phyloP scores from a whole-genome alignment of 2,888 invertebrate species.

The Aproaerema taeniolella region DNA sequence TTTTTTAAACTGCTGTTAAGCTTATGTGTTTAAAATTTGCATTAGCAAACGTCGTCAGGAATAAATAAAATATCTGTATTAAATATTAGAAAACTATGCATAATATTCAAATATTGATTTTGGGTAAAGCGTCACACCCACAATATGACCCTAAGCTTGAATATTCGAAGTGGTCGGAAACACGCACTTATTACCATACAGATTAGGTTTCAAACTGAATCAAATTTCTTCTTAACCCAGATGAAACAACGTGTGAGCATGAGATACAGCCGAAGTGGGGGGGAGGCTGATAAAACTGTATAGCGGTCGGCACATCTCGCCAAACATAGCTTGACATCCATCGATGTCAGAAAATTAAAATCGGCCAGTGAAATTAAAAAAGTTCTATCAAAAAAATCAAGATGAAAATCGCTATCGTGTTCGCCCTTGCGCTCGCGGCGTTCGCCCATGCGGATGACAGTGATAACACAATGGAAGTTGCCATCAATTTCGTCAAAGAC shows the following conservation, averaged over 20 bases:
- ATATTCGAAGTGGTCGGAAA: constrained; percentile 18
- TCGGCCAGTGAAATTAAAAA: constrained; percentile 29
- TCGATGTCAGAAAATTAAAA: constrained; percentile 57
- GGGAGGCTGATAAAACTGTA: constrained; percentile 68
- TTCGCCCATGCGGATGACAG: constrained; percentile 59
- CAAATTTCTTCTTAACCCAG: constrained; percentile 55
- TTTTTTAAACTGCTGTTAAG: no score
- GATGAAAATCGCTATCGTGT: constrained; percentile 52
- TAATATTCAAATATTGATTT: constrained; percentile 10
- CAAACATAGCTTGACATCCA: constrained; percentile 67
- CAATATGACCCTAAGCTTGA: constrained; percentile 17
- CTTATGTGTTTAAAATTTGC: no score
- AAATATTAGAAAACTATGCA: constrained; percentile 5
- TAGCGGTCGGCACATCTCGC: constrained; percentile 42
- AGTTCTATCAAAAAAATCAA: constrained; percentile 31
- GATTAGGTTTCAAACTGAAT: constrained; percentile 50
- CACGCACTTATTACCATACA: constrained; percentile 41
- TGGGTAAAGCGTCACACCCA: constrained; percentile 10
- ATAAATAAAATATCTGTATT: background rate
- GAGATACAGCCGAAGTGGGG: constrained; percentile 49
- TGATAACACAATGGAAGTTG: constrained; percentile 78
- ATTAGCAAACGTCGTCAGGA: no score
- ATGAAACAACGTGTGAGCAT: constrained; percentile 41
- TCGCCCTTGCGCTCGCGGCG: constrained; percentile 58
- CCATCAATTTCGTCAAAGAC: constrained; percentile 82